Evolutionary conservation across 2,797 vertebrate species (phyloP).

Genomic region (Champsocephalus esox): DNA sequence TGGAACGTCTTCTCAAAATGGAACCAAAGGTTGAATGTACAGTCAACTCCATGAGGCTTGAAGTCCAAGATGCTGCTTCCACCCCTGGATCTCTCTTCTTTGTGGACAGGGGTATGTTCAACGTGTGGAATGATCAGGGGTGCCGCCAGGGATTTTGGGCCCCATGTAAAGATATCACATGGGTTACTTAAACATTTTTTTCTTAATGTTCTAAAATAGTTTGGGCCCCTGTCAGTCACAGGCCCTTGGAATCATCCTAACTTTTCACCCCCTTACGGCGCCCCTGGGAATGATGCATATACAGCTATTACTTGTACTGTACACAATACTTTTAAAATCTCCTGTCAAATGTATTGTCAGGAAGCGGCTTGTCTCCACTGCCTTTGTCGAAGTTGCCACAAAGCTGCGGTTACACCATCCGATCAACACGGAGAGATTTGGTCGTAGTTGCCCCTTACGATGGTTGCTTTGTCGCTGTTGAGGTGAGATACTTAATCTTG

Average conservation of each 20-base stretch:
- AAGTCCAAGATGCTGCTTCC: constrained; percentile 60
- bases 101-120: constrained; percentile 78
- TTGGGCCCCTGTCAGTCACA: too few species aligned
- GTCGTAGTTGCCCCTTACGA: constrained; percentile 78
- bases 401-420: constrained; percentile 80
- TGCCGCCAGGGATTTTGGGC: too few species aligned
- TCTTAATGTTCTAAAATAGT: too few species aligned
- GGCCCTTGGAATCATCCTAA: too few species aligned
- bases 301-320: not conserved
- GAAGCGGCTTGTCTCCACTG: constrained; percentile 70
- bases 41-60: constrained; percentile 76
- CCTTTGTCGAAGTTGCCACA: constrained; percentile 77
- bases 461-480: constrained; percentile 78
- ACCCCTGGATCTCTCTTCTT: constrained; percentile 62
- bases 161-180: too few species aligned
- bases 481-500: constrained; percentile 64
- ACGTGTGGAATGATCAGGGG: too few species aligned
- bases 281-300: not conserved
- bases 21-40: constrained; percentile 82
- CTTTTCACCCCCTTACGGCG: too few species aligned
- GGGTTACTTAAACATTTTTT: too few species aligned
- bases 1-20: constrained; percentile 72
- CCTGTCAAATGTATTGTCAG: constrained; percentile 43
- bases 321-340: not conserved
- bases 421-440: constrained; percentile 58